A percentile compares a stretch with the other conserved stretches of the same genome.
Conservation (phyloP, 2,797 vertebrate genomes). For the Nothura maculosa region DNA sequence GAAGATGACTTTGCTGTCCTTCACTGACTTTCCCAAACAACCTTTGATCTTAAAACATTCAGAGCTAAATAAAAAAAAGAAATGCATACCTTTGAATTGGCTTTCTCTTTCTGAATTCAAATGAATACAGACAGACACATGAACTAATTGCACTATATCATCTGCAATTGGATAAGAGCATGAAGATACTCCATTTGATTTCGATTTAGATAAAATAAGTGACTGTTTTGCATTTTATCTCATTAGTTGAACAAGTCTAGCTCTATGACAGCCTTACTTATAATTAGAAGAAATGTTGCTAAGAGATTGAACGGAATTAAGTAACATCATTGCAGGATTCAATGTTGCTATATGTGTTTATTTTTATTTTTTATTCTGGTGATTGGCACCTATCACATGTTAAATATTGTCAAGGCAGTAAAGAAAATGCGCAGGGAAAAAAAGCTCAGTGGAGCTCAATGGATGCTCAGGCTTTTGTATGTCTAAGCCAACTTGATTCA, state of each 20-base stretch:
- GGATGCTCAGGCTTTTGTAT: not conserved
- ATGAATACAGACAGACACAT: not conserved
- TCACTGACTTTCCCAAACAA: not conserved
- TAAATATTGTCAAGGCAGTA: not conserved
- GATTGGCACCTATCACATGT: not conserved
- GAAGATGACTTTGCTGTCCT: not conserved
- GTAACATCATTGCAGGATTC: not conserved
- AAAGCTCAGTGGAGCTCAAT: not conserved
- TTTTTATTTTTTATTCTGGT: not conserved
- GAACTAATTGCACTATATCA: not conserved
- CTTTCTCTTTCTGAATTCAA: not conserved
- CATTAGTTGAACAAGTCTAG: not conserved
- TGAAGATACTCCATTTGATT: not conserved
- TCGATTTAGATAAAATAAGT: not conserved
- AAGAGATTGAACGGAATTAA: not conserved
- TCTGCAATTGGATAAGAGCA: not conserved
- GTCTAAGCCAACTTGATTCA: not conserved
- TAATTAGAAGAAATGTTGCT: not conserved
- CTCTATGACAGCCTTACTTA: not conserved
- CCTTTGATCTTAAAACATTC: slow-evolving; percentile 4
- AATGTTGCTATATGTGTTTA: not conserved
- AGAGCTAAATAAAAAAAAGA: not conserved
- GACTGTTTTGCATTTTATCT: not conserved
- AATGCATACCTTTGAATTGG: not conserved
- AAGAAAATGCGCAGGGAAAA: not conserved